Conservation (phyloP, 2,888 invertebrate species). For the Lacanobia oleracea region DNA sequence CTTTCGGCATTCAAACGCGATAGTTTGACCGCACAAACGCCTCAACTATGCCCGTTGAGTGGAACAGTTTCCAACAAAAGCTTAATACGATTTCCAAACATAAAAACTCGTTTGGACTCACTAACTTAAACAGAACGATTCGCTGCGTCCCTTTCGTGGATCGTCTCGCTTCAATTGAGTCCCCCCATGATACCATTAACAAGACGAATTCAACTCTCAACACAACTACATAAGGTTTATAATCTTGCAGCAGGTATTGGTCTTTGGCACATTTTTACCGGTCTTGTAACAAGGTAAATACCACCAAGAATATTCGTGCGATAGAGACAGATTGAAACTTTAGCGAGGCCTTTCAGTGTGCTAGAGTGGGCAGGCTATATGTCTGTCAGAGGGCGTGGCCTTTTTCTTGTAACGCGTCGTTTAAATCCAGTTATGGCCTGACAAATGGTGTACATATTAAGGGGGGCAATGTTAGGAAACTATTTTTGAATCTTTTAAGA, state of each 20-base stretch:
- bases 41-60: slow-evolving; percentile 90
- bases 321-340: slow-evolving; percentile 75
- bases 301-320: slow-evolving; percentile 76
- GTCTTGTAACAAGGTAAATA: slow-evolving; percentile 82
- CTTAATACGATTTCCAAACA: slow-evolving; percentile 91
- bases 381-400: slow-evolving; percentile 81
- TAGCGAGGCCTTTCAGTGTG: slow-evolving; percentile 39
- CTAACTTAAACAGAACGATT: slow-evolving; percentile 88
- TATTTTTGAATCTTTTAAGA: slow-evolving; percentile 91
- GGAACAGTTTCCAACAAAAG: slow-evolving; percentile 90
- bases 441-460: slow-evolving; percentile 91
- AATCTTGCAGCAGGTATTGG: slow-evolving; percentile 56
- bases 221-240: slow-evolving; percentile 17
- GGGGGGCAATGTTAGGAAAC: slow-evolving; percentile 90
- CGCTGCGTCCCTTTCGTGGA: slow-evolving; percentile 83
- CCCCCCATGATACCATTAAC: slow-evolving; percentile 75
- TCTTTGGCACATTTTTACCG: slow-evolving; percentile 80
- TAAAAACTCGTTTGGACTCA: slow-evolving; percentile 90
- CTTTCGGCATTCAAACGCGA: slow-evolving; percentile 83
- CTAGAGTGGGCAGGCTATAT: slow-evolving; percentile 73
- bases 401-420: slow-evolving; percentile 84
- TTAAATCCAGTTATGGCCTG: slow-evolving; percentile 91
- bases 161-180: slow-evolving; percentile 86
- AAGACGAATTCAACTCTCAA: slow-evolving; percentile 64
- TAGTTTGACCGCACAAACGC: slow-evolving; percentile 89